Percentiles rank a stretch among this genome's conserved stretches.
Conservation (phyloP, 2,888 invertebrate species). For the Thelaira solivaga region DNA sequence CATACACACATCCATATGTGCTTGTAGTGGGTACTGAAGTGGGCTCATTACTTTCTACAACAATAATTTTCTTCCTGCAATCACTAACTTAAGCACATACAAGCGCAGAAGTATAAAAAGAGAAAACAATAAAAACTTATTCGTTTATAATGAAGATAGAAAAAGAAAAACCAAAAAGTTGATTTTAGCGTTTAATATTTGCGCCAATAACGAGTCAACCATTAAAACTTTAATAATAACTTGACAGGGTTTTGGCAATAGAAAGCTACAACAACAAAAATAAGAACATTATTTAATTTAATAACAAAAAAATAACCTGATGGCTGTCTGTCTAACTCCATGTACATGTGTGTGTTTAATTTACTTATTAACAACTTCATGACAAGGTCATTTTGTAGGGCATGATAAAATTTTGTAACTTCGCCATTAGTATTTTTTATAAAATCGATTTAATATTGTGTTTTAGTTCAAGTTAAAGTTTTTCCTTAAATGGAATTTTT, state of each 20-base stretch:
- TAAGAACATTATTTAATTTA: too few relatives aligned
- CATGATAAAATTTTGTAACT: not conserved
- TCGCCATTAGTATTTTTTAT: too few relatives aligned
- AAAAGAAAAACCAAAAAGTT: not conserved
- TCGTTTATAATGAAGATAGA: not conserved
- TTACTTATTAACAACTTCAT: conserved; percentile 1
- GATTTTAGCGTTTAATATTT: conserved; percentile 4
- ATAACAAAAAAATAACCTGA: too few relatives aligned
- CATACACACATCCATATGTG: too few relatives aligned
- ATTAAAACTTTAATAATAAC: conserved; percentile 29
- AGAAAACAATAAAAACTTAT: conserved; percentile 12
- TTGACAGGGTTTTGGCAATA: conserved; percentile 37
- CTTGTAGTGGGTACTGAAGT: conserved; percentile 31
- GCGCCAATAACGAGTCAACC: conserved; percentile 18
- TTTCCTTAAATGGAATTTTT: too few relatives aligned
- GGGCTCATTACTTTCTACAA: conserved; percentile 17
- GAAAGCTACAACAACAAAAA: not conserved
- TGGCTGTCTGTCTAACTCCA: too few relatives aligned
- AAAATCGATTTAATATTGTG: conserved; percentile 1
- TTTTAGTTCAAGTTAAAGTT: not conserved
- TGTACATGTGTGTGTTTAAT: not conserved
- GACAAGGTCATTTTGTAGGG: conserved; percentile 30
- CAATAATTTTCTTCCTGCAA: conserved; percentile 19
- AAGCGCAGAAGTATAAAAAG: not conserved
- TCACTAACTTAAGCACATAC: not conserved